Conservation (phyloP, 2,113 vertebrate genomes). For the Chiloscyllium plagiosum region DNA sequence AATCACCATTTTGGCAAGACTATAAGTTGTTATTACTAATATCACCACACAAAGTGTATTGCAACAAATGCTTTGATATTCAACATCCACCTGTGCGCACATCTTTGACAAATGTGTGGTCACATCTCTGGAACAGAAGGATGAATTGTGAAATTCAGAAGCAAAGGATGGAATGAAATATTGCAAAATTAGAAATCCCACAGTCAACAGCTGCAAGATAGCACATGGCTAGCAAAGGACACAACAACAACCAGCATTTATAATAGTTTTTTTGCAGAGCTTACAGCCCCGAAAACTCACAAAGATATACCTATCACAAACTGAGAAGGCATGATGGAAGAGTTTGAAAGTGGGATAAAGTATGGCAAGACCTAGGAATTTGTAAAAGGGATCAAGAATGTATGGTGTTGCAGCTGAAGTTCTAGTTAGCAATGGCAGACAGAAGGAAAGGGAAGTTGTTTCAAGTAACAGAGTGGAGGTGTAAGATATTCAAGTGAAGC, state of each 20-base stretch:
- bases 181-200: neutral
- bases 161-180: neutral
- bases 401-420: neutral
- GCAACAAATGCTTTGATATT: neutral
- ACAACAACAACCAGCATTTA: neutral
- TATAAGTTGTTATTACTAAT: neutral
- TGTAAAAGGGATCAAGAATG: neutral
- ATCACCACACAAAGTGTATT: neutral
- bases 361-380: neutral
- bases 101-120: neutral
- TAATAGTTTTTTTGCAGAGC: neutral
- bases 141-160: neutral
- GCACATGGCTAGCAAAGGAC: neutral
- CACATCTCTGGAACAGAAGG: neutral
- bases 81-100: neutral
- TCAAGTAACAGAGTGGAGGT: neutral
- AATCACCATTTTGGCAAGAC: neutral
- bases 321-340: neutral
- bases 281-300: neutral
- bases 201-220: neutral
- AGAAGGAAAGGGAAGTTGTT: neutral
- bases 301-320: neutral
- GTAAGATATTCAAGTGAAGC: neutral
- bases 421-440: neutral
- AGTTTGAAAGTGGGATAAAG: neutral